Evolutionary conservation across 2,888 invertebrate species (phyloP), one percentile per base, ranked within the genome.

Genomic region (Eilema sororculum): DNA sequence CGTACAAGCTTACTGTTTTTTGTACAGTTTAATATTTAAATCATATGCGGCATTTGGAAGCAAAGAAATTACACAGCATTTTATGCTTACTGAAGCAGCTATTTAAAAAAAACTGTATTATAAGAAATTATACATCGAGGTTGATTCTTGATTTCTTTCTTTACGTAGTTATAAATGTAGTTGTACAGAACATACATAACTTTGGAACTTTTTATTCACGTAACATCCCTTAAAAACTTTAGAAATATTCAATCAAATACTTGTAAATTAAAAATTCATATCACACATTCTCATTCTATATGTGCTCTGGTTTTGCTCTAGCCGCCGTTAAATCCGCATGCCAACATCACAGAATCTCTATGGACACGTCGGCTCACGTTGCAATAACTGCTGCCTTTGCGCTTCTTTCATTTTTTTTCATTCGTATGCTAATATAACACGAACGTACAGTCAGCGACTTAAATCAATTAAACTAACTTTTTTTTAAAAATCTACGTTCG

Each of bases 351-450:
- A 46, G n/a, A 62, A 67, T 58, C 62, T 46, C 62, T 65, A 24
- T 70, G 57, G 66, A 70, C 62, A 56, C 46, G 57, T 62, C 62
- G 58, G 70, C 37, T 70, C 24, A 67, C 28, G 22, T 24, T 63
- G 70, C 70, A 70, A 71, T 71, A 67, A 67, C 67, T 59, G 30
- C 25, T 10, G 25, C 25, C 25, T n/a, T 30, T 16, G 30, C 30
- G 16, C 52, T 10, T 20, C 30, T 9, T 33, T 60, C 16, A 41
- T 30, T 52, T 25, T 65, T 69, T 58, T 69, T 61, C 61, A 41
- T 56, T 57, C 28, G 46, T 37, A 64, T 65, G 60, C 56, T 57
- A 69, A 41, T 56, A 60, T 56, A 37, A 60, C 59, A 69, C 33
- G 52, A 20, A 59, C 0, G 65, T 69, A 60, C 46, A 16, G n/a